Percentiles rank a stretch among this genome's conserved stretches.
phyloP scores from a whole-genome alignment of 2,113 vertebrate species.

The Periophthalmus modestus region DNA sequence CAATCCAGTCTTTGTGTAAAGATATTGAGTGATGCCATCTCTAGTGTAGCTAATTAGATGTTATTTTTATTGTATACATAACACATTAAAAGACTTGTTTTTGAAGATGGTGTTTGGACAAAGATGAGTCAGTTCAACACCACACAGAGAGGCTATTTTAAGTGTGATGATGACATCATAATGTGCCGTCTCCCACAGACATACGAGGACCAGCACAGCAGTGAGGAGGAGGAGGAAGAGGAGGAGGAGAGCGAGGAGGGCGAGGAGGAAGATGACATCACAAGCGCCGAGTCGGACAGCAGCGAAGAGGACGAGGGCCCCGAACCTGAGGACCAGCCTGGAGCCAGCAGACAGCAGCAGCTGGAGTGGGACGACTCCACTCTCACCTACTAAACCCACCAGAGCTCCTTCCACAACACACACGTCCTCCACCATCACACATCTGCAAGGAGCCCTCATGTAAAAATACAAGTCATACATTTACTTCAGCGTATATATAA shows the following conservation, averaged over 20 bases:
- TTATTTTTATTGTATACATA: not conserved
- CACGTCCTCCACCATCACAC: constrained; percentile 22
- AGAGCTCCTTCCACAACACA: constrained; percentile 19
- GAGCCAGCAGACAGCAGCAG: constrained; percentile 92
- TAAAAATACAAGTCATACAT: constrained; percentile 59
- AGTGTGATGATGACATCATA: not conserved
- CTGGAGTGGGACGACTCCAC: constrained; percentile 99
- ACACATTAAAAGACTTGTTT: not conserved
- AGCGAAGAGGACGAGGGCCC: constrained; percentile 95
- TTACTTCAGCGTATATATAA: constrained; percentile 62
- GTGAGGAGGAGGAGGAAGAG: constrained; percentile 95
- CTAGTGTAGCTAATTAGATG: not conserved
- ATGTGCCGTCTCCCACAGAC: constrained; percentile 76
- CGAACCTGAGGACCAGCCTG: constrained; percentile 87
- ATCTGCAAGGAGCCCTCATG: constrained; percentile 77
- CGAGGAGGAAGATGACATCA: constrained; percentile 96
- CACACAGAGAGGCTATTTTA: not conserved
- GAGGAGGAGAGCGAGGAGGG: constrained; percentile 95
- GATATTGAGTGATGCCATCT: too few relatives aligned
- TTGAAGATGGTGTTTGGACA: not conserved
- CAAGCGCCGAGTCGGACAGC: constrained; percentile 96
- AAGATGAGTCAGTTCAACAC: not conserved
- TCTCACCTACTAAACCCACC: constrained; percentile 88
- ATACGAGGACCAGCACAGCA: constrained; percentile 97
- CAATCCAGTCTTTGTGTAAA: too few relatives aligned